phyloP scores from a whole-genome alignment of 1,140 invertebrate species.

The Bombus ignitus region DNA sequence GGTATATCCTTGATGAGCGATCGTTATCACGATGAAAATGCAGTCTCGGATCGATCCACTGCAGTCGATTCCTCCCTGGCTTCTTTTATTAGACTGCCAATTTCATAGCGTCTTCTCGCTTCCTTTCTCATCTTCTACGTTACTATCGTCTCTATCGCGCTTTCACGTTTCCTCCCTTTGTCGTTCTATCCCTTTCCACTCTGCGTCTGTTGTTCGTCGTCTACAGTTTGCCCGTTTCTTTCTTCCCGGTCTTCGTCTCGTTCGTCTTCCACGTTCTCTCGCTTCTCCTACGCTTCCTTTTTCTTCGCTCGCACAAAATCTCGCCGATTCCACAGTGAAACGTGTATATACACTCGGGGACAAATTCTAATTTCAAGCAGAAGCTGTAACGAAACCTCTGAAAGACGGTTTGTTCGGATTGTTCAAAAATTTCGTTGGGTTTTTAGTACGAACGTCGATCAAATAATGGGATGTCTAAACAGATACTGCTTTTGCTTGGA shows the following conservation, averaged over 20 bases:
- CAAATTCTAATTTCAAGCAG: no score
- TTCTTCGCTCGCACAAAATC: constrained; percentile 52
- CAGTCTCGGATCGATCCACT: constrained; percentile 67
- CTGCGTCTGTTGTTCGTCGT: background rate
- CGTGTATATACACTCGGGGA: no score
- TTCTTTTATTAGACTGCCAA: constrained; percentile 70
- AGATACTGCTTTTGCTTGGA: no score
- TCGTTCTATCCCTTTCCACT: background rate
- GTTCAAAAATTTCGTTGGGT: no score
- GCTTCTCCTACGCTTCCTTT: constrained; percentile 39
- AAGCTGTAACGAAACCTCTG: no score
- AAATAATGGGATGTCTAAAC: no score
- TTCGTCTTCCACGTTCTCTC: constrained; percentile 1
- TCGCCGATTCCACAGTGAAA: constrained; percentile 30
- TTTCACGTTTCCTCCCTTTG: background rate
- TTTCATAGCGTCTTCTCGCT: constrained; percentile 62
- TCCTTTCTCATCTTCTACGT: background rate
- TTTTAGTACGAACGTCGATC: no score
- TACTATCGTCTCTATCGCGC: background rate
- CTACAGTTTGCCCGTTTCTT: background rate
- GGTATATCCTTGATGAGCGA: constrained; percentile 70
- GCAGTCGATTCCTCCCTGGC: constrained; percentile 63
- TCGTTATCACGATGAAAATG: constrained; percentile 71
- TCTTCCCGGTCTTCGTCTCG: background rate
- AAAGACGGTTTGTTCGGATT: no score